Evolutionary conservation across 1,140 invertebrate species (phyloP).

Genomic region (Dryas iulia): DNA sequence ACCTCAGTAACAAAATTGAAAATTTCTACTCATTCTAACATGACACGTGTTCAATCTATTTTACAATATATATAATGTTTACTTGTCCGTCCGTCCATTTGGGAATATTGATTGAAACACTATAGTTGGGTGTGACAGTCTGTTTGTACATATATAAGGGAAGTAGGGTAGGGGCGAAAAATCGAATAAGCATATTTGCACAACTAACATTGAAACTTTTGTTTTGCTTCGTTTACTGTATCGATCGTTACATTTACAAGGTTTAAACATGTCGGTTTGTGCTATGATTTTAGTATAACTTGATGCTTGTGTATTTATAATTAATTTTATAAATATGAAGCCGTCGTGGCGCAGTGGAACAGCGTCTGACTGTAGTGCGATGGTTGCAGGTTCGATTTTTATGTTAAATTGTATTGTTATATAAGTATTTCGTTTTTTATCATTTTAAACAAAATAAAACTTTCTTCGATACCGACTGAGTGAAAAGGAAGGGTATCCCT

Average conservation of each 20-base stretch:
- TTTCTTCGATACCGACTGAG: too few species aligned
- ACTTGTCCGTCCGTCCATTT: conserved; percentile 32
- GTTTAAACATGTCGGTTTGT: not conserved
- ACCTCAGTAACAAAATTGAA: too few species aligned
- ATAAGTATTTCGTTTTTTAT: too few species aligned
- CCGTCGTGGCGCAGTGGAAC: too few species aligned
- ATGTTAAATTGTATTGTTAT: too few species aligned
- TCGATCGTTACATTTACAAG: not conserved
- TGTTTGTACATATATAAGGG: conserved; percentile 17
- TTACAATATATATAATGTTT: conserved; percentile 19
- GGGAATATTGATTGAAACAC: conserved; percentile 48
- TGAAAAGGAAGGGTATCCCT: too few species aligned
- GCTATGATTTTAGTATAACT: not conserved
- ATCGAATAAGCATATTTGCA: conserved; percentile 8
- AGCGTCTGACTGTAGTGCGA: too few species aligned
- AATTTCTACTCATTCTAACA: too few species aligned
- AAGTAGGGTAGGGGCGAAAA: conserved; percentile 12
- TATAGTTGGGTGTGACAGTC: conserved; percentile 45
- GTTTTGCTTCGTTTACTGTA: not conserved
- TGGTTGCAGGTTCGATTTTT: too few species aligned
- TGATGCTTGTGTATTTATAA: too few species aligned
- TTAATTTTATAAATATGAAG: too few species aligned
- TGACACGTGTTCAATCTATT: not conserved
- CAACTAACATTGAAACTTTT: conserved; percentile 3
- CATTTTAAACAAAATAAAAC: too few species aligned